Evolutionary conservation across 2,888 invertebrate species (phyloP).

Genomic region (Plagiodera versicolora): DNA sequence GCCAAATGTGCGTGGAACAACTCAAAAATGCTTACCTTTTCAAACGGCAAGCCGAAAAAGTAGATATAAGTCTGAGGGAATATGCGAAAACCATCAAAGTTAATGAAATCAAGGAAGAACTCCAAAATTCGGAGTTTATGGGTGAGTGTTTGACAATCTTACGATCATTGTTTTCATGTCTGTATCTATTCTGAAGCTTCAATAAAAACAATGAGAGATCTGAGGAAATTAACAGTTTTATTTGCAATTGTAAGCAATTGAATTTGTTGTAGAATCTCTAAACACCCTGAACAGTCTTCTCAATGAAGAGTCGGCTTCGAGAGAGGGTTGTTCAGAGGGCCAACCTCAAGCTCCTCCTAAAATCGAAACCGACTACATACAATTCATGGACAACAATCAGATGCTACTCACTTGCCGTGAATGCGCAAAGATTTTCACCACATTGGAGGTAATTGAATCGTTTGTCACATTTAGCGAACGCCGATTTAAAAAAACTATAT

Average conservation of each 20-base stretch:
- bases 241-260: no score
- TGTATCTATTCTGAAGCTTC: no score
- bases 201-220: no score
- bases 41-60: conserved; percentile 50
- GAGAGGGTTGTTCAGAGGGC: conserved; percentile 8
- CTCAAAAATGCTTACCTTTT: conserved; percentile 49
- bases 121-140: conserved; percentile 43
- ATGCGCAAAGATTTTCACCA: conserved; percentile 51
- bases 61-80: conserved; percentile 47
- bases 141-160: conserved; percentile 28
- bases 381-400: conserved; percentile 51
- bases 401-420: conserved; percentile 50
- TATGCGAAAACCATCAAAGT: conserved; percentile 44
- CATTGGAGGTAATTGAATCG: conserved; percentile 50
- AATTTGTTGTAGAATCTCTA: conserved; percentile 32
- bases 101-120: conserved; percentile 44
- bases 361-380: conserved; percentile 47
- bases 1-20: conserved; percentile 49
- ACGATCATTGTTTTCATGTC: no score
- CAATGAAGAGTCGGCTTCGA: conserved; percentile 23
- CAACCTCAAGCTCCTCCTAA: conserved; percentile 18
- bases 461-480: no score
- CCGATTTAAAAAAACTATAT: no score
- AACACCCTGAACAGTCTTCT: conserved; percentile 38
- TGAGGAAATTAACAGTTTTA: no score